These are phyloP conservation scores for Rhyacichthys aspro DNA, from an alignment of 2,797 vertebrate genomes.

Conservation along the genomic window DNA sequence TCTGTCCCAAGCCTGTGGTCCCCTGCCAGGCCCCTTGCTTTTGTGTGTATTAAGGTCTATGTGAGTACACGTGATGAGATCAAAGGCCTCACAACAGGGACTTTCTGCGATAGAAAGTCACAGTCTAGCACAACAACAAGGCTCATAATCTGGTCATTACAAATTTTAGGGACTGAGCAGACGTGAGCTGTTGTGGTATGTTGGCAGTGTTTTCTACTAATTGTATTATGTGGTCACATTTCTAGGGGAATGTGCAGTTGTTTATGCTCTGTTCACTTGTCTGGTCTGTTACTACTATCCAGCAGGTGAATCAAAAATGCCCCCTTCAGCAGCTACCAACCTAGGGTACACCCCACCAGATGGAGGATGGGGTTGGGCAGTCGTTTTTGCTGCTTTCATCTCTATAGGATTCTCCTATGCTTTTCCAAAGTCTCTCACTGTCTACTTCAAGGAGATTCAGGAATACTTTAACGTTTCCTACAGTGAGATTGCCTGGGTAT, in stretches of 20 bases:
- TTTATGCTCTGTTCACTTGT: conserved; percentile 32
- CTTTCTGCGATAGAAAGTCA: conserved; percentile 22
- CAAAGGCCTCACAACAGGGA: conserved; percentile 50
- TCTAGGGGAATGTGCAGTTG: conserved; percentile 23
- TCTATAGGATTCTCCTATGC: conserved; percentile 86
- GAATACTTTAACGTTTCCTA: conserved; percentile 87
- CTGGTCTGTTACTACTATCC: conserved; percentile 29
- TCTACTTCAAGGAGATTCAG: conserved; percentile 90
- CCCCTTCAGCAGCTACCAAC: conserved; percentile 56
- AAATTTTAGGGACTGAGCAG: conserved; percentile 19
- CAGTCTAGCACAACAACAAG: conserved; percentile 19
- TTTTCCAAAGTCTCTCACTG: conserved; percentile 85
- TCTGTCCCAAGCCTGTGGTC: background rate
- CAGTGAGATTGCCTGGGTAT: conserved; percentile 83
- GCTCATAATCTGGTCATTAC: conserved; percentile 19
- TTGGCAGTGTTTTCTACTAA: background rate
- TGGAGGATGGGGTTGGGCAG: conserved; percentile 82
- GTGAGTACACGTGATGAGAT: conserved; percentile 62
- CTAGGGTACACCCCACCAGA: conserved; percentile 77
- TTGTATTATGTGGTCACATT: conserved; percentile 2
- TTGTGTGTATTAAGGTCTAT: conserved; percentile 22
- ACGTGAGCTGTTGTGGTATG: conserved; percentile 43
- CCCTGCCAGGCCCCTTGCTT: conserved; percentile 12
- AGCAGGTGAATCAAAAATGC: conserved; percentile 71
- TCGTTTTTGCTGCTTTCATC: conserved; percentile 80